These are phyloP conservation scores for Calliphora vicina DNA, from an alignment of 1,140 invertebrate species.

Conservation along the genomic window DNA sequence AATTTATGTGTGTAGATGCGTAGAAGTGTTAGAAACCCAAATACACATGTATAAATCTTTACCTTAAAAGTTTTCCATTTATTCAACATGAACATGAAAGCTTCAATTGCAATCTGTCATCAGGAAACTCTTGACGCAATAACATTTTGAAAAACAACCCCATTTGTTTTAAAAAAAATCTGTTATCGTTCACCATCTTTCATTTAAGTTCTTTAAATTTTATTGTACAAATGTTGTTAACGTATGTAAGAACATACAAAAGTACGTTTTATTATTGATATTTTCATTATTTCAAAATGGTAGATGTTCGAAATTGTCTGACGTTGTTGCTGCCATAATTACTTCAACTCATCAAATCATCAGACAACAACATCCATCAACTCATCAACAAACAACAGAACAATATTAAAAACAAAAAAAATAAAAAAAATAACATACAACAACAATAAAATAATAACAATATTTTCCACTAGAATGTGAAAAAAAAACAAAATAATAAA, in stretches of 20 bases:
- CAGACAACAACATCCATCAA: not conserved
- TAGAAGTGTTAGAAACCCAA: too few relatives aligned
- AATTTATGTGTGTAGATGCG: too few relatives aligned
- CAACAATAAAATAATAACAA: not conserved
- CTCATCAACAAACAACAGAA: not conserved
- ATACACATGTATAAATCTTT: too few relatives aligned
- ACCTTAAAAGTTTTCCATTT: too few relatives aligned
- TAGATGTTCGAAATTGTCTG: not conserved
- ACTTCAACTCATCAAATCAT: not conserved
- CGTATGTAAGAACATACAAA: too few relatives aligned
- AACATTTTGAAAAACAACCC: not conserved
- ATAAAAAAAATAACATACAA: too few relatives aligned
- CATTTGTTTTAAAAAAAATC: not conserved
- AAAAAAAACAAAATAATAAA: not conserved
- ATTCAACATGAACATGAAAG: too few relatives aligned
- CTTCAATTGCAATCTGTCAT: not conserved
- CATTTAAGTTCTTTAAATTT: not conserved
- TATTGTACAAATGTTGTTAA: not conserved
- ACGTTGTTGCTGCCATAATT: not conserved
- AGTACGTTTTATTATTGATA: not conserved
- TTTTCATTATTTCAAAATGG: not conserved
- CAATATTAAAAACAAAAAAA: too few relatives aligned
- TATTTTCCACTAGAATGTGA: not conserved
- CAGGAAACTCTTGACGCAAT: not conserved
- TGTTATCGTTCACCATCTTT: not conserved